Conservation (phyloP, 2,797 vertebrate genomes). For the Odontamblyopus lacepedii region DNA sequence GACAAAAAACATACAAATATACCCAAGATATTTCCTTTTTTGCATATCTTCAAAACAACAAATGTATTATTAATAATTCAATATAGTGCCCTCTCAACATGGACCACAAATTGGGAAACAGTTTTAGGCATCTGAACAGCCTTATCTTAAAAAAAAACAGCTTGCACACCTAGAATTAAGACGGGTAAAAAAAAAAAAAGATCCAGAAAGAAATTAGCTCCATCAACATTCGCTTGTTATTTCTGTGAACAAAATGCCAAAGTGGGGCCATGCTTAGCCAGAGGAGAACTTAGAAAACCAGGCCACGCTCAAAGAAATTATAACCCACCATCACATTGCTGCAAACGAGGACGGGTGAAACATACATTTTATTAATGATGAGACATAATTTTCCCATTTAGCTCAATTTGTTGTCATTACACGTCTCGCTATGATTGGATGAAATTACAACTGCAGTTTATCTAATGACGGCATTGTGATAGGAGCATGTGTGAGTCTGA, state of each 20-base stretch:
- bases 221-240: neutral
- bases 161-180: neutral
- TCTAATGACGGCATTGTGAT: constrained; percentile 31
- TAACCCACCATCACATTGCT: neutral
- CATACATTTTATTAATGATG: constrained; percentile 15
- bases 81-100: neutral
- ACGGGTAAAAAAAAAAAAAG: neutral
- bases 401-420: constrained; percentile 11
- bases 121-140: too few species aligned
- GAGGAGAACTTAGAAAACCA: constrained; percentile 10
- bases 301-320: neutral
- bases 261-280: constrained; percentile 11
- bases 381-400: constrained; percentile 21
- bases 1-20: neutral
- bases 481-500: constrained; percentile 28
- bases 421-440: constrained; percentile 6
- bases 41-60: neutral
- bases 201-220: constrained; percentile 2
- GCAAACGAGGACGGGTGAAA: neutral
- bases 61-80: neutral
- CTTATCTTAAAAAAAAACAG: too few species aligned
- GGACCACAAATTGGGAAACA: neutral
- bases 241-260: constrained; percentile 12
- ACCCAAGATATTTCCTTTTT: neutral
- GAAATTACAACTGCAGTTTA: constrained; percentile 44